phyloP scores from a whole-genome alignment of 2,797 vertebrate genomes.

The Gambusia yucatana region DNA sequence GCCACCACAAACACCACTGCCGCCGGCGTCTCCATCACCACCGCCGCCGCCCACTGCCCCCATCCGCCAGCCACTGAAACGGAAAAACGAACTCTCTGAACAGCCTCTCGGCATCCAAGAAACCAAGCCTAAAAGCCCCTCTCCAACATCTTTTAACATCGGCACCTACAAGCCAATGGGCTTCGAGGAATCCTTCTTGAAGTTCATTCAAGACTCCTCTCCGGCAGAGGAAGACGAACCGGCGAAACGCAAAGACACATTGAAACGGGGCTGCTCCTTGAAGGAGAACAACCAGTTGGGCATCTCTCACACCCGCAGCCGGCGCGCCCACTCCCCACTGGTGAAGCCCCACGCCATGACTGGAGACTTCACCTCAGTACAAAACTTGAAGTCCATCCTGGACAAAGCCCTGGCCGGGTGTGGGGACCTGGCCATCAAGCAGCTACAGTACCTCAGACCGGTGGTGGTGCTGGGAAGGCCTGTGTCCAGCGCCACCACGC shows the following conservation, averaged over 20 bases:
- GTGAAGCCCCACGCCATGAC: conserved; percentile 85
- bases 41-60: conserved; percentile 52
- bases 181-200: conserved; percentile 95
- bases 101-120: conserved; percentile 75
- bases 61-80: conserved; percentile 83
- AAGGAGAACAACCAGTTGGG: conserved; percentile 85
- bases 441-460: conserved; percentile 98
- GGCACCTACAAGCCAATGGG: conserved; percentile 93
- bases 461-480: conserved; percentile 97
- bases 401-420: conserved; percentile 95
- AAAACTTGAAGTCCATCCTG: conserved; percentile 93
- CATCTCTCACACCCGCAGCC: conserved; percentile 79
- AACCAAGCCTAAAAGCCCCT: conserved; percentile 44
- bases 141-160: conserved; percentile 85
- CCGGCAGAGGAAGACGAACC: conserved; percentile 80
- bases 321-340: conserved; percentile 76
- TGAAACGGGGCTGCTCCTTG: conserved; percentile 78
- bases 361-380: conserved; percentile 84
- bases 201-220: conserved; percentile 92
- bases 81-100: conserved; percentile 86
- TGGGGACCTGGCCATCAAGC: conserved; percentile 97
- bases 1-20: conserved; percentile 13
- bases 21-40: conserved; percentile 40
- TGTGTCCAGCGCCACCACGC: conserved; percentile 87
- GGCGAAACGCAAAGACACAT: conserved; percentile 75